Base-by-base conservation (phyloP, 2,888 invertebrate species). In the Endomychus coccineus region DNA sequence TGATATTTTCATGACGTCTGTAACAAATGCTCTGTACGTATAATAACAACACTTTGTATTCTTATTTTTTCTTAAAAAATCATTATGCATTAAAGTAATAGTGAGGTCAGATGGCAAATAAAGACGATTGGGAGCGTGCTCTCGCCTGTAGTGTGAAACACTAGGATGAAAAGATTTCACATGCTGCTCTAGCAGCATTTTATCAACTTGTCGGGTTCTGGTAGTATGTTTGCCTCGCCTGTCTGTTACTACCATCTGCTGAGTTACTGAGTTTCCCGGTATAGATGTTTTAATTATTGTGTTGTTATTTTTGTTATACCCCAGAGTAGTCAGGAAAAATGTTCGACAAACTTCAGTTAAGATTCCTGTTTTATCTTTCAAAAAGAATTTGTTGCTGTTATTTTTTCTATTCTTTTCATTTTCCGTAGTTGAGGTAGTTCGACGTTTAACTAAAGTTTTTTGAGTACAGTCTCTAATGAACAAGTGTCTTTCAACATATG, bases 51-150 rank as follows among this genome's bases (percentile, higher is more conserved):
- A 37, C 11, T 25, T 7, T 2, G 12, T 3, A 11, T 3, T 10
- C 29, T 13, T 13, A 16, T 30, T 6, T 9, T 22, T 40, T 13
- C 16, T 16, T 3, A 19, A 11, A 31, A 40, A 40, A 31, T 35
- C 31, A 3, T 21, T 12, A 22, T 35, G 22, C 39, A 40, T 40
- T n/a, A 14, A 6, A 1, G 9, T 2, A 25, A 35, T 31, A 2
- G 31, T 31, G 4, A 36, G 6, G 3, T 40, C 35, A 25, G 21
- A 24, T 21, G 39, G 31, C 4, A 40, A 24, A n/a, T 40, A 36
- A 3, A 15, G 24, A 9, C 24, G n/a, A 13, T 35, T 35, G 2
- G 35, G 35, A 2, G 35, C 35, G 13, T 35, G 35, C 14, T 29
- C 35, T n/a, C 35, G 2, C n/a, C 35, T 3, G 14, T 35, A 35